A percentile compares a stretch with the other conserved stretches of the same genome.
phyloP scores from a whole-genome alignment of 1,140 invertebrate genomes.

The Pogonognathellus flavescens region DNA sequence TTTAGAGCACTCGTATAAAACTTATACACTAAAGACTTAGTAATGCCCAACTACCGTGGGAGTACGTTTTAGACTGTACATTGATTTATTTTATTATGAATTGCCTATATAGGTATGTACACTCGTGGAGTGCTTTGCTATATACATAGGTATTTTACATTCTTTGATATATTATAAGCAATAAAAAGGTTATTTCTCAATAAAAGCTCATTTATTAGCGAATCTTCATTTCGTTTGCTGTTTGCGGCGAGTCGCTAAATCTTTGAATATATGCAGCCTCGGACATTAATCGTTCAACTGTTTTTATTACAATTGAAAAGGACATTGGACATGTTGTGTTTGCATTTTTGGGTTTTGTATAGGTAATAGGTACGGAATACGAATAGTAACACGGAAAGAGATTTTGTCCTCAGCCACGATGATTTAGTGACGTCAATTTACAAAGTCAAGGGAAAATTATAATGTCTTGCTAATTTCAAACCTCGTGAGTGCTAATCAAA shows the following conservation, averaged over 20 bases:
- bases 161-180: no score
- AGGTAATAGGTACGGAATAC: no score
- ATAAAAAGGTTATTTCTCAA: no score
- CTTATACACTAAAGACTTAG: background rate
- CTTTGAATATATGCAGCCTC: background rate
- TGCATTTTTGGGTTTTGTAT: no score
- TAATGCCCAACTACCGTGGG: background rate
- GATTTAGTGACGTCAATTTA: background rate
- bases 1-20: background rate
- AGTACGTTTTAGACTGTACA: constrained; percentile 17
- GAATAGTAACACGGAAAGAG: background rate
- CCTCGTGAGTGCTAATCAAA: constrained; percentile 28
- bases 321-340: no score
- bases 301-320: background rate
- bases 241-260: no score
- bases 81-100: constrained; percentile 18
- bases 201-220: no score
- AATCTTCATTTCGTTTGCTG: no score
- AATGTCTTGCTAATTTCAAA: constrained; percentile 24
- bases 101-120: background rate
- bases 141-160: no score
- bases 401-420: background rate
- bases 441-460: constrained; percentile 22
- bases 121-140: no score
- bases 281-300: constrained; percentile 30